Evolutionary conservation across 2,113 vertebrate genomes (phyloP), one percentile per base, ranked within the genome.

Genomic region (Oreochromis aureus): DNA sequence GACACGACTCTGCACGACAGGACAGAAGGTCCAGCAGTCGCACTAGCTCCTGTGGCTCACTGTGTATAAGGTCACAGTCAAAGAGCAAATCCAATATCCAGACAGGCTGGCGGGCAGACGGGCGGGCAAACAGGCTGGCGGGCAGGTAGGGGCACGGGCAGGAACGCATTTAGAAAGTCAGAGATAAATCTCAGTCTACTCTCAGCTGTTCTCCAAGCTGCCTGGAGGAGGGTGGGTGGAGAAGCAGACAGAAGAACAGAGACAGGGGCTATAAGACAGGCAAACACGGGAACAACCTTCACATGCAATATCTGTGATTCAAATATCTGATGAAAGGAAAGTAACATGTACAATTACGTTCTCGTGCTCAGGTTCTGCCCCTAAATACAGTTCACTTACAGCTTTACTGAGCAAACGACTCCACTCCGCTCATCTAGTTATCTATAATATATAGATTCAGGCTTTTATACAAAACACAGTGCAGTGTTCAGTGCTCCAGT

Each of bases 71-170:
- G 95, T 96, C 94, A 95, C 90, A 93, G 91, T 79, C 89, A 94
- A 95, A 96, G 94, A 96, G 95, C 95, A 96, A 93, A 92, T 94
- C 90, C 93, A 95, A 94, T 94, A 96, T 94, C 92, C 86, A 94
- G 93, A 94, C 93, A 91, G 89, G 90, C 87, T 56, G 94, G 92
- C 82, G 87, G 86, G 83, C 76, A 88, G 87, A 73, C 46, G 82
- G 86, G 84, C 24, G 63, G 91, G 92, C 91, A 88, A 90, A 86
- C 86, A 82, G 88, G 88, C 91, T 80, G 44, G 82, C 41, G 79
- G 89, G 91, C 84, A 92, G 90, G 84, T 90, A 90, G 93, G 88
- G 89, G 90, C 88, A 89, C 22, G 41, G 88, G 71, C 83, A 59
- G 86, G 84, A 90, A 87, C 78, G 32, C 90, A 90, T 92, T 94